Base-by-base conservation (phyloP, 1,140 invertebrate species). In the Megalonaias nervosa region DNA sequence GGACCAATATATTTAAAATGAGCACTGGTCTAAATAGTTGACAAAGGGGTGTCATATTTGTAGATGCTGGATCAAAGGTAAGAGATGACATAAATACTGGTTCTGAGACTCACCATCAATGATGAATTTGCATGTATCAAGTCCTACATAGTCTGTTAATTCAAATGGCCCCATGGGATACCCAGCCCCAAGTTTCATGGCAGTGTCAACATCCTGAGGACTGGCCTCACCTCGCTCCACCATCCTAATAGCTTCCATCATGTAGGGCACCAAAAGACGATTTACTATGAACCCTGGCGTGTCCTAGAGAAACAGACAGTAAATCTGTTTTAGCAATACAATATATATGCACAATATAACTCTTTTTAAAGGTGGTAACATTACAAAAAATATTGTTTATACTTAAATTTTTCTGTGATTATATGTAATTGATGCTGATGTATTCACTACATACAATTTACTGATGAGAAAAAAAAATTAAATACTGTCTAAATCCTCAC, bases 241-340 rank as follows among this genome's bases (percentile, higher is more conserved):
- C 92, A 97, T 93, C 77, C 94, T 90, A 4, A 96, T 89, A 21
- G 95, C 94, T 90, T 97, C 95, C 75, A 93, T 90, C 74, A 95
- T 91, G 83, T 95, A 95, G 13, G 96, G 96, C 3, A 96, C 94
- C 38, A 97, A 89, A 16, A 97, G 91, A 73, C 95, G 90, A 87
- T 97, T 97, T 3, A 97, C 96, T 82, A 97, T 95, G 89, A 97
- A 97, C 75, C 95, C 94, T 55, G 95, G 95, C 0, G 95, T 97
- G 88, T 97, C 96, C 92, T 93, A 70, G 9, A 48, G 0, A 48
- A 48, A 48, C 38, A 48, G 11, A 48, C 38, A 48, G 38, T 11
- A 48, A 48, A 48, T 48, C 6, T 48, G 38, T 48, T 48, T 48
- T 48, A 48, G 38, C 6, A 11, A 48, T 48, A 48, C 38, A 0